phyloP scores from a whole-genome alignment of 2,888 invertebrate species.

The Cremastobaeus sp. region DNA sequence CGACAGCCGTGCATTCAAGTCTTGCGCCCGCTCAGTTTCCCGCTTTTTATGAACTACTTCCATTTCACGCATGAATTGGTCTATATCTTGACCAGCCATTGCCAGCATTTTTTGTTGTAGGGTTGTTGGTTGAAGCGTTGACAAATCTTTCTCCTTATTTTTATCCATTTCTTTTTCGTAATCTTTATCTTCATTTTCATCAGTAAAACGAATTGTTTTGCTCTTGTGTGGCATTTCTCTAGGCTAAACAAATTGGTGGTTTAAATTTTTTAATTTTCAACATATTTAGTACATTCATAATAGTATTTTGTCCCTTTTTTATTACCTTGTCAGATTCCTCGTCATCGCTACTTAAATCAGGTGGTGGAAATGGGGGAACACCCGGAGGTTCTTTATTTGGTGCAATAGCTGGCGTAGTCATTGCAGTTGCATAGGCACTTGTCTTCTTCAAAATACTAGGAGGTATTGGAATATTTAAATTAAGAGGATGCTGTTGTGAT shows the following conservation, averaged over 20 bases:
- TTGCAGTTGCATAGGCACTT: slow-evolving; percentile 79
- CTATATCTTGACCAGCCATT: slow-evolving; percentile 94
- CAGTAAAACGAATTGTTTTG: slow-evolving; percentile 82
- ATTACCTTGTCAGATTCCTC: slow-evolving; percentile 77
- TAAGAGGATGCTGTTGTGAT: slow-evolving; percentile 77
- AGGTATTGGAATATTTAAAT: slow-evolving; percentile 82
- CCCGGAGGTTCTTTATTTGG: slow-evolving; percentile 87
- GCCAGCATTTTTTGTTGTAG: slow-evolving; percentile 92
- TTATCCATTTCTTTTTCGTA: slow-evolving; percentile 75
- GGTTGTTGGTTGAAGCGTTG: slow-evolving; percentile 84
- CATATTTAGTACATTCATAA: not conserved
- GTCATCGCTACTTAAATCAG: slow-evolving; percentile 84
- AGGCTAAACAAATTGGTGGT: slow-evolving; percentile 61
- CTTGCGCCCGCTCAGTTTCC: slow-evolving; percentile 83
- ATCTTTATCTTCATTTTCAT: slow-evolving; percentile 80
- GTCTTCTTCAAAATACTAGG: slow-evolving; percentile 87
- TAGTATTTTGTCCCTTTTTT: slow-evolving; percentile 23
- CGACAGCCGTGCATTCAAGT: slow-evolving; percentile 80
- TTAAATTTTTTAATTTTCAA: not conserved
- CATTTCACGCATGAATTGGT: slow-evolving; percentile 95
- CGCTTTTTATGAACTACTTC: slow-evolving; percentile 89
- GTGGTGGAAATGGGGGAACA: slow-evolving; percentile 91
- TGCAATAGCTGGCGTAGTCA: slow-evolving; percentile 69
- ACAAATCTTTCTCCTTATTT: slow-evolving; percentile 75
- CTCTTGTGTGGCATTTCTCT: slow-evolving; percentile 79